A percentile compares a stretch with the other conserved stretches of the same genome.
These are phyloP conservation scores for Scaeva pyrastri DNA, from an alignment of 2,888 invertebrate genomes.

Conservation along the genomic window DNA sequence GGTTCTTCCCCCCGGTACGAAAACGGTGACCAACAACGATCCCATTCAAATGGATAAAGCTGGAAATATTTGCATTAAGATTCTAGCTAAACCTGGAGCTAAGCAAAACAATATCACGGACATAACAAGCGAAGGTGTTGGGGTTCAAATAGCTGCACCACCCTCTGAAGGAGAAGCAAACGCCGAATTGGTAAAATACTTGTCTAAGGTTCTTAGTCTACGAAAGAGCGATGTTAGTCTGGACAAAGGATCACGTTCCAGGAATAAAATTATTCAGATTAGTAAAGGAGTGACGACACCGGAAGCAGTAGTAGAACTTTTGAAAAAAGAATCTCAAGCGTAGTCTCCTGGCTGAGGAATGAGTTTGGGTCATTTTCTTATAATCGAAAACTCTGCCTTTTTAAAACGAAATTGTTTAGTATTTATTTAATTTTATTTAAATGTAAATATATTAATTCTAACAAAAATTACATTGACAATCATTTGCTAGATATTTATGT, in stretches of 20 bases:
- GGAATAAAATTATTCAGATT: constrained; percentile 86
- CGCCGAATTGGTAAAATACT: constrained; percentile 89
- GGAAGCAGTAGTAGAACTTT: constrained; percentile 83
- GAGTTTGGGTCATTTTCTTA: background rate
- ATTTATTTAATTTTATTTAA: no score
- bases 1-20: constrained; percentile 38
- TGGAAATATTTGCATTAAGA: constrained; percentile 87
- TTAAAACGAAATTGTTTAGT: no score
- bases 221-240: constrained; percentile 89
- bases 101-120: constrained; percentile 89
- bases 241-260: constrained; percentile 87
- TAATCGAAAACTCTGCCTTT: background rate
- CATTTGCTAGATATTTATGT: no score
- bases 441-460: no score
- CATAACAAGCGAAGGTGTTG: constrained; percentile 87
- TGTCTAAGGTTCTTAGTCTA: constrained; percentile 88
- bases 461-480: no score
- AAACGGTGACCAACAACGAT: constrained; percentile 50
- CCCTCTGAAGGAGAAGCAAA: constrained; percentile 93
- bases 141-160: constrained; percentile 92
- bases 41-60: constrained; percentile 85
- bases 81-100: constrained; percentile 91
- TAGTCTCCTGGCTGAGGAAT: background rate
- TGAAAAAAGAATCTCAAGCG: constrained; percentile 80
- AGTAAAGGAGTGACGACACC: constrained; percentile 84